phyloP scores from a whole-genome alignment of 2,113 vertebrate species.

The Bombycilla garrulus region DNA sequence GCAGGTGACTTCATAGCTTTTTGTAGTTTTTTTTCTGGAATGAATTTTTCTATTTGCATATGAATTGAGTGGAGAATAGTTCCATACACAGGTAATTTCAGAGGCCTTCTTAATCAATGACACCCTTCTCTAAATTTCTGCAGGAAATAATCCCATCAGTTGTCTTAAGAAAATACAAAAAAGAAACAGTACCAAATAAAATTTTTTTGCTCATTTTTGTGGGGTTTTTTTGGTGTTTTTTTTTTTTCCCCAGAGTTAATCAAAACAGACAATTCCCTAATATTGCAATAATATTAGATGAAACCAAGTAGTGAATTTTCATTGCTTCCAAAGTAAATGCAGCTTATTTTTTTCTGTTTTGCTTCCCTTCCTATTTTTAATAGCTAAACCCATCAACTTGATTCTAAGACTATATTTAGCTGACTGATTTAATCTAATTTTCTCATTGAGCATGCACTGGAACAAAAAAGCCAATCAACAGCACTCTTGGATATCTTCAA shows the following conservation, averaged over 20 bases:
- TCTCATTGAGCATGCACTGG: slow-evolving; percentile 9
- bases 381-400: neutral
- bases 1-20: neutral
- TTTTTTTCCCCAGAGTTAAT: neutral
- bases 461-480: slow-evolving; percentile 35
- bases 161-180: neutral
- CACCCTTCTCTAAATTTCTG: neutral
- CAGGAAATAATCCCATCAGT: neutral
- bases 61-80: neutral
- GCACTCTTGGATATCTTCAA: neutral
- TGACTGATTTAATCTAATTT: slow-evolving; percentile 36
- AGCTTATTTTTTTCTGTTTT: neutral
- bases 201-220: neutral
- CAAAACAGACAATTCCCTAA: neutral
- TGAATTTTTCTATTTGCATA: neutral
- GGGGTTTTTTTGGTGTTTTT: neutral
- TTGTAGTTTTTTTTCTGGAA: neutral
- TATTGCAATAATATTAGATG: neutral
- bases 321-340: neutral
- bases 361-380: neutral
- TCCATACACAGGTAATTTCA: neutral
- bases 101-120: neutral
- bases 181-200: neutral
- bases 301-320: neutral
- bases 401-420: slow-evolving; percentile 29